phyloP scores from a whole-genome alignment of 2,888 invertebrate species.

The Tetranychus piercei region DNA sequence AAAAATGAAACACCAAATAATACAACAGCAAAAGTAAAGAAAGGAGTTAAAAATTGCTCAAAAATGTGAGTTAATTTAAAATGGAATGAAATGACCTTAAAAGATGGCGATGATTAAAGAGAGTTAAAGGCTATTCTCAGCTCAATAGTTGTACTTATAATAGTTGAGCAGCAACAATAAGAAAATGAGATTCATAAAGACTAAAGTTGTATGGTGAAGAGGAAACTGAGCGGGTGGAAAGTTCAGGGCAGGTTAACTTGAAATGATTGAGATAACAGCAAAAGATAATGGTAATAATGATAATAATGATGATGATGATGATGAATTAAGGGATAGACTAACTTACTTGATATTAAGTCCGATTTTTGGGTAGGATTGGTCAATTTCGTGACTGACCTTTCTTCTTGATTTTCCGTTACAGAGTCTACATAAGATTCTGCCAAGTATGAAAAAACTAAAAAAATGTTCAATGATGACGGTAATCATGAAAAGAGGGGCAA shows the following conservation, averaged over 20 bases:
- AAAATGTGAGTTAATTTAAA: too few relatives aligned
- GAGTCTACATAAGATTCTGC: slow-evolving; percentile 9
- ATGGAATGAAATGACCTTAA: too few relatives aligned
- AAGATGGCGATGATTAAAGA: too few relatives aligned
- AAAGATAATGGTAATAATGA: background rate
- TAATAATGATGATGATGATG: background rate
- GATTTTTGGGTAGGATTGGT: slow-evolving; percentile 8
- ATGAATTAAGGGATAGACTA: background rate
- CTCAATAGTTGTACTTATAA: too few relatives aligned
- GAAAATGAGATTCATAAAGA: background rate
- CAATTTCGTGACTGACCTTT: slow-evolving; percentile 8
- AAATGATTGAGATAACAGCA: background rate
- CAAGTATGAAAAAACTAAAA: slow-evolving; percentile 1
- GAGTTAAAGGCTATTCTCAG: too few relatives aligned
- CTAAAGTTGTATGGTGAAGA: background rate
- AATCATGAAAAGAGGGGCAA: background rate
- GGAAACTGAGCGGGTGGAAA: background rate
- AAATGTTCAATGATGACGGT: background rate
- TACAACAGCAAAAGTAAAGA: background rate
- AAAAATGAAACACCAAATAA: background rate
- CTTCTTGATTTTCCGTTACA: slow-evolving; percentile 9
- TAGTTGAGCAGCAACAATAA: background rate
- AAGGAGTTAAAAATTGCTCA: too few relatives aligned
- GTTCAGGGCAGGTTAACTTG: background rate
- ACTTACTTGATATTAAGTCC: slow-evolving; percentile 7